Evolutionary conservation across 2,113 vertebrate species (phyloP).

Genomic region (Myocastor coypus): DNA sequence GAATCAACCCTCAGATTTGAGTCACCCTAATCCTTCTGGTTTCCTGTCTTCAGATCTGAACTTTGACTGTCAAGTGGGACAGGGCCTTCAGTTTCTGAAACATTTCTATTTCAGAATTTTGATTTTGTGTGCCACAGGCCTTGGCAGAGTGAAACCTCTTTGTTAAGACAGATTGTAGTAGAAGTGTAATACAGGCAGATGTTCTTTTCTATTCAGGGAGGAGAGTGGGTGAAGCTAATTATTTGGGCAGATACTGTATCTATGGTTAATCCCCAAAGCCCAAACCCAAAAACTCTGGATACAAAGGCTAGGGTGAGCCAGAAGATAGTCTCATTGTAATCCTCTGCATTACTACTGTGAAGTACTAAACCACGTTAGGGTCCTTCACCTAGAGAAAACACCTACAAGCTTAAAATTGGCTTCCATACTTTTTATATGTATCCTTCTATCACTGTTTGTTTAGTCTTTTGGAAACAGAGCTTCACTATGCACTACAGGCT

Average conservation of each 20-base stretch:
- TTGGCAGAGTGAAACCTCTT: neutral
- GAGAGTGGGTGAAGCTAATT: neutral
- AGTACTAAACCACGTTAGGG: neutral
- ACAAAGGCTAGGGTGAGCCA: neutral
- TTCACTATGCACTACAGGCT: too few relatives aligned
- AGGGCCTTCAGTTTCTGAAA: neutral
- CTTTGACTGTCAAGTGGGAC: neutral
- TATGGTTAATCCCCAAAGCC: neutral
- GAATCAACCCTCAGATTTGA: neutral
- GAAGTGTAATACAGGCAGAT: neutral
- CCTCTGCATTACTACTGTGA: rapidly evolving
- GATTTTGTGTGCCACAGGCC: neutral
- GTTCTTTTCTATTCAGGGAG: neutral
- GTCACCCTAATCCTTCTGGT: neutral
- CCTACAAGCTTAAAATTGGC: neutral
- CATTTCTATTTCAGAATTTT: neutral
- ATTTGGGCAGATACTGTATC: neutral
- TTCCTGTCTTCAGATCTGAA: neutral
- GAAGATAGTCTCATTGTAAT: neutral
- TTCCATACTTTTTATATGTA: neutral
- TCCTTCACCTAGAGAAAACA: rapidly evolving
- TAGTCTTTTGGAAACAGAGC: neutral
- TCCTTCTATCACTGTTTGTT: neutral
- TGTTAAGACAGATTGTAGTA: neutral
- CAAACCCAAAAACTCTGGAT: neutral